Base-by-base conservation (phyloP, 2,113 vertebrate genomes). In the Carollia perspicillata region DNA sequence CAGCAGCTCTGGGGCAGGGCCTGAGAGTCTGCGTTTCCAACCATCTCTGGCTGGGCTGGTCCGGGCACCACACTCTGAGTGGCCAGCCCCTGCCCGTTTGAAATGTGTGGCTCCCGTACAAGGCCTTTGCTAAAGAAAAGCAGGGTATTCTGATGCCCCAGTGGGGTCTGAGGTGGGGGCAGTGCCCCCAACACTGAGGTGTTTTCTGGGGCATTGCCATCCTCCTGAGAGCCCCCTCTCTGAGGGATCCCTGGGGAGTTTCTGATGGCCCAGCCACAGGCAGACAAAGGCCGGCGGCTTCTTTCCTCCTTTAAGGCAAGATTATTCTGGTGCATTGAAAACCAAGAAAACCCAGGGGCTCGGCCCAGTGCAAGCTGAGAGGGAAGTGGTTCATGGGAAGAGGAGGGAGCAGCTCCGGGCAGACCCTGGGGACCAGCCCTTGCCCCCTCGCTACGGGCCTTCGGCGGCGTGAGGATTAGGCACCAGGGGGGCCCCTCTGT, bases 321-420 rank as follows among this genome's bases (percentile, higher is more conserved):
- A 30, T 79, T 74, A 74, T 91, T 91, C 83, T 58, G 22, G 71
- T 3, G 60, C 68, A 13, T 6, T 89, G 96, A 87, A 97, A 97
- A 83, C 86, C 79, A 79, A 96, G 97, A 96, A 96, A 83, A 14
- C 95, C 94, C 92, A 91, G 92, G 89, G 90, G 84, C 71, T 60
- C 58, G 58, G 89, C 6, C 3, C 77, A 11, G 77, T 18, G 55
- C 58, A 63, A 80, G 63, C 85, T 3, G 0, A 58, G 65, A 90
- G 84, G 81, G 37, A 33, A 44, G 89, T 13, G 79, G 58, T 55
- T 93, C 93, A 37, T 1, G 33, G 81, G 23, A 33, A 9, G 6
- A 18, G 51, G 68, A 42, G 69, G 71, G 55, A 11, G 42, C 10
- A 40, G n/a, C 18, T 1, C 47, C 0, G 1, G 58, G 47, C 1